These are phyloP conservation scores for Meghimatium bilineatum DNA, from an alignment of 2,888 invertebrate genomes.

Conservation along the genomic window DNA sequence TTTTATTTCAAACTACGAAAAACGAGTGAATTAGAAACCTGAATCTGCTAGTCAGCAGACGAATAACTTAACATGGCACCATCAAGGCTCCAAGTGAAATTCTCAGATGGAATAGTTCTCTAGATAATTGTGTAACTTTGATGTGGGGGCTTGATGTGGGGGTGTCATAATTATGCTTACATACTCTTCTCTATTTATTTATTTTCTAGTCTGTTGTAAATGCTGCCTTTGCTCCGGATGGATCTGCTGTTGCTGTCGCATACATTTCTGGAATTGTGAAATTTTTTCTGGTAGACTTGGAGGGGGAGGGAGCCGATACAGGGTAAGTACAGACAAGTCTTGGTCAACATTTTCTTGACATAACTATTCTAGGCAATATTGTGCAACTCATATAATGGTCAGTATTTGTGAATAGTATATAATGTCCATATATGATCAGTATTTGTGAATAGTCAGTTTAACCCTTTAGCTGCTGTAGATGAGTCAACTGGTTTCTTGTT, in stretches of 20 bases:
- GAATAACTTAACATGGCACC: too few species aligned
- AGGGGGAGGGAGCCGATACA: conserved; percentile 58
- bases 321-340: conserved; percentile 23
- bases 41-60: too few species aligned
- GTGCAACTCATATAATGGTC: too few species aligned
- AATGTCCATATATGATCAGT: too few species aligned
- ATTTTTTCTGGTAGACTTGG: conserved; percentile 86
- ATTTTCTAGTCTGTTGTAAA: conserved; percentile 83
- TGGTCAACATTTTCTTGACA: neutral
- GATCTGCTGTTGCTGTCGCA: conserved; percentile 93
- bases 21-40: too few species aligned
- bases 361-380: too few species aligned
- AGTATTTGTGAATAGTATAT: too few species aligned
- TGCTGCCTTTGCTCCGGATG: conserved; percentile 95
- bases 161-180: neutral
- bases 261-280: conserved; percentile 91
- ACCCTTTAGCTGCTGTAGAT: too few species aligned
- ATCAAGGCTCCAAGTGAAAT: neutral
- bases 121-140: neutral
- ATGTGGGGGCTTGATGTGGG: too few species aligned
- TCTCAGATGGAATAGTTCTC: neutral
- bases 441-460: too few species aligned
- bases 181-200: neutral
- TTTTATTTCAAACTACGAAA: too few species aligned
- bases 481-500: too few species aligned